Percentiles rank a stretch among this genome's conserved stretches.
phyloP scores from a whole-genome alignment of 92 coral and sea anemone species.

The Zoanthus sociatus region DNA sequence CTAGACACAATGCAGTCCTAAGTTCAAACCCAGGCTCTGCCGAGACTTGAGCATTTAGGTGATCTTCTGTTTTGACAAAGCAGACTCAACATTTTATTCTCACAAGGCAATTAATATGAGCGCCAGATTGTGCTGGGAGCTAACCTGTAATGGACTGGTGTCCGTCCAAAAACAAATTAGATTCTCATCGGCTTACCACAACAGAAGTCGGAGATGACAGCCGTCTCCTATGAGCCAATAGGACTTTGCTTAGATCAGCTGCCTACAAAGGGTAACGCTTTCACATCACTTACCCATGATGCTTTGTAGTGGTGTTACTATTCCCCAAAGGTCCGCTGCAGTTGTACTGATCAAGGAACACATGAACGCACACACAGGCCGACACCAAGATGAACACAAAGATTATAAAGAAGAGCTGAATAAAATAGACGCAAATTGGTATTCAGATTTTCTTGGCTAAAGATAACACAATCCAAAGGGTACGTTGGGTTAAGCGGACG shows the following conservation, averaged over 20 bases:
- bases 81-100: too few relatives aligned
- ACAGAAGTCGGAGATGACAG: too few relatives aligned
- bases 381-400: slow-evolving; percentile 81
- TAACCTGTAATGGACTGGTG: too few relatives aligned
- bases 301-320: slow-evolving; percentile 54
- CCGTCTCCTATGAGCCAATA: too few relatives aligned
- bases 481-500: not conserved
- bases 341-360: slow-evolving; percentile 80
- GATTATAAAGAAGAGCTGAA: slow-evolving; percentile 82
- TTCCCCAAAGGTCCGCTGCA: slow-evolving; percentile 71
- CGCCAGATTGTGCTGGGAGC: too few relatives aligned
- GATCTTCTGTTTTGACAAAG: too few relatives aligned
- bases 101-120: too few relatives aligned
- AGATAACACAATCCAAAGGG: not conserved
- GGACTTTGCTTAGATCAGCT: not conserved
- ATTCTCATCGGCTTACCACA: too few relatives aligned
- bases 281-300: slow-evolving; percentile 64
- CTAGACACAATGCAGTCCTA: too few relatives aligned
- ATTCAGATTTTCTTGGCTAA: not conserved
- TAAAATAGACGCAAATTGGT: not conserved
- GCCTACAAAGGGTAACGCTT: not conserved
- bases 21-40: too few relatives aligned
- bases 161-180: too few relatives aligned
- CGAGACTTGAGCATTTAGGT: too few relatives aligned
- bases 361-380: slow-evolving; percentile 74